Percentiles rank a stretch among this genome's conserved stretches.
phyloP scores from a whole-genome alignment of 2,113 vertebrate species.

The Brachypodius melanocephalos region DNA sequence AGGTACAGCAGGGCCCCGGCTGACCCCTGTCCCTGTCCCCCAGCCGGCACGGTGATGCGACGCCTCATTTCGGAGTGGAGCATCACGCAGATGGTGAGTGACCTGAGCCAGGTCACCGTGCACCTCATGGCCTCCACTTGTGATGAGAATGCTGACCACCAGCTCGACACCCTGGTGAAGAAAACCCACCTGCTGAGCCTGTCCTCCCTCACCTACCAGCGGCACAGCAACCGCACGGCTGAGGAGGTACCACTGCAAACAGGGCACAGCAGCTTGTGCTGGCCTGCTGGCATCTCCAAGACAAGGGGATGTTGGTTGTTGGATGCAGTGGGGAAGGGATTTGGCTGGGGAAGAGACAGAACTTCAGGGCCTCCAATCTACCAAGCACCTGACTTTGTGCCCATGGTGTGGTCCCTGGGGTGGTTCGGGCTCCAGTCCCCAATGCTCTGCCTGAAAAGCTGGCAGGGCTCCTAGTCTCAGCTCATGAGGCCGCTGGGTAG shows the following conservation, averaged over 20 bases:
- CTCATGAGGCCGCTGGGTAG: fast-evolving
- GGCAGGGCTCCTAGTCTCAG: background rate
- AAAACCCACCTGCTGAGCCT: constrained; percentile 96
- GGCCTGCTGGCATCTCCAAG: background rate
- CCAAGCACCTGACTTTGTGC: background rate
- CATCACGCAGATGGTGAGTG: constrained; percentile 96
- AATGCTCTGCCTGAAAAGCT: fast-evolving
- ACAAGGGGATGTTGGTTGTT: background rate
- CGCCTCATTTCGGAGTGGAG: constrained; percentile 98
- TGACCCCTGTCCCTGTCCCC: background rate
- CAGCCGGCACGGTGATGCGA: constrained; percentile 96
- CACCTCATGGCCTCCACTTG: constrained; percentile 95
- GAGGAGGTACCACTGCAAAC: constrained; percentile 80
- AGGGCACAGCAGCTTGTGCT: background rate
- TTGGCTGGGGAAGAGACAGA: background rate
- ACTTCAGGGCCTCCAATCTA: background rate
- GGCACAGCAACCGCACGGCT: constrained; percentile 83
- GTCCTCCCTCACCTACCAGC: constrained; percentile 92
- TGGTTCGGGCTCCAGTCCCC: background rate
- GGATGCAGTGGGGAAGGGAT: background rate
- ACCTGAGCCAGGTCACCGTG: constrained; percentile 90
- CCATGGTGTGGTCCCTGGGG: background rate
- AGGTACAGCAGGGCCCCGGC: background rate
- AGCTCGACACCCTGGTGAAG: constrained; percentile 88
- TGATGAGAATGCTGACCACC: constrained; percentile 90